These are phyloP conservation scores for Mallotus villosus DNA, from an alignment of 2,797 vertebrate genomes.

Conservation along the genomic window DNA sequence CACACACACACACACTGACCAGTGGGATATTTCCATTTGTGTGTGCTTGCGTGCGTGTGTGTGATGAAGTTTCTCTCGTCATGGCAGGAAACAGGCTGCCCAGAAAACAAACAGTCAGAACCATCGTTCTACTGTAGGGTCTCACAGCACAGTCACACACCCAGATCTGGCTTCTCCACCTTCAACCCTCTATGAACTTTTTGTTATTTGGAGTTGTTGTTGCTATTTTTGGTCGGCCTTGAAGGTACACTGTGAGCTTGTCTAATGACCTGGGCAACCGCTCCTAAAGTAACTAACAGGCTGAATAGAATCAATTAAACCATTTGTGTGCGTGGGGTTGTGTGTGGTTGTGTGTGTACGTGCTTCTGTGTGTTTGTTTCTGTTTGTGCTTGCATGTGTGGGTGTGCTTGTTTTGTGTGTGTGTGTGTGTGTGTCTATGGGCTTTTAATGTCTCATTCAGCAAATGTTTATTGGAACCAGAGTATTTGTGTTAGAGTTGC, in stretches of 20 bases:
- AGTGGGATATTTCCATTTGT: too few relatives aligned
- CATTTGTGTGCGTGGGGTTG: not conserved
- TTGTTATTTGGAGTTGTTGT: too few relatives aligned
- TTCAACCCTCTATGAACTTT: too few relatives aligned
- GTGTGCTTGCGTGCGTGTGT: not conserved
- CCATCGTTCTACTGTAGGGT: too few relatives aligned
- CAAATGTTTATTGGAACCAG: conserved; percentile 8
- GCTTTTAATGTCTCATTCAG: conserved; percentile 6
- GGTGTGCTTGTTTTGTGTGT: not conserved
- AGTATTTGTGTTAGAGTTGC: conserved; percentile 13
- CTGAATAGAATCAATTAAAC: too few relatives aligned
- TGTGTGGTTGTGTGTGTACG: not conserved
- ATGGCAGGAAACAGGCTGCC: not conserved
- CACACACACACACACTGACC: not conserved
- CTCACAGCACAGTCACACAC: too few relatives aligned
- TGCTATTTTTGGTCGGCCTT: too few relatives aligned
- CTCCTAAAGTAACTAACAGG: too few relatives aligned
- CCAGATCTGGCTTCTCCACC: too few relatives aligned
- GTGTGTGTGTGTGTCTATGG: conserved; percentile 4
- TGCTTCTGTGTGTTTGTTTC: not conserved
- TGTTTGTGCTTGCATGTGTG: conserved; percentile 6
- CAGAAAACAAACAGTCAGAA: too few relatives aligned
- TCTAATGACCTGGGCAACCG: too few relatives aligned
- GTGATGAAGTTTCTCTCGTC: not conserved
- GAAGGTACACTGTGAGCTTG: too few relatives aligned